These are phyloP conservation scores for Branchipolynoe longqiensis DNA, from an alignment of 2,888 invertebrate genomes.

Conservation along the genomic window DNA sequence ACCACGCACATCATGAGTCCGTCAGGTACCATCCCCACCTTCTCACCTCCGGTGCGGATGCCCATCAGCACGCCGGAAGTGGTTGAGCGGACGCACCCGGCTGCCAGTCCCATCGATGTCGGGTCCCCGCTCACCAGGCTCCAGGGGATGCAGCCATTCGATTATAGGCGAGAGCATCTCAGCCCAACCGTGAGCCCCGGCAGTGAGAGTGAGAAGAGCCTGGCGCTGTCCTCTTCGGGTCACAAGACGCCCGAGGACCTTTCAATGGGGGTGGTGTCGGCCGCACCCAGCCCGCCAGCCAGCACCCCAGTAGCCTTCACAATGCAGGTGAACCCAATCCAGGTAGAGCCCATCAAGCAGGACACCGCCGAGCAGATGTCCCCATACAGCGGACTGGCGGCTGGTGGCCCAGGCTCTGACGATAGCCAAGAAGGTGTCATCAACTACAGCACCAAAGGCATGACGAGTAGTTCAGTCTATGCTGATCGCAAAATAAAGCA, in stretches of 20 bases:
- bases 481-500: constrained; percentile 74
- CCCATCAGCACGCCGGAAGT: not conserved
- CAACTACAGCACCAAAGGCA: constrained; percentile 68
- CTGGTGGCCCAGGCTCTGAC: constrained; percentile 83
- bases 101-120: constrained; percentile 85
- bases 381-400: constrained; percentile 58
- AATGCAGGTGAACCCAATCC: constrained; percentile 18
- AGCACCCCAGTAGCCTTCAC: constrained; percentile 56
- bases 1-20: constrained; percentile 47
- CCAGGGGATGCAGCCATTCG: constrained; percentile 97
- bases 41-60: constrained; percentile 35
- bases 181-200: constrained; percentile 61
- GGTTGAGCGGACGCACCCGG: not conserved
- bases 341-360: constrained; percentile 2
- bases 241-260: constrained; percentile 64
- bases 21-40: constrained; percentile 6
- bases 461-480: constrained; percentile 57
- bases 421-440: constrained; percentile 66
- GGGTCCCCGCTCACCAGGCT: constrained; percentile 91
- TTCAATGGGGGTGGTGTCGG: constrained; percentile 38
- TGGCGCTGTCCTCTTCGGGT: constrained; percentile 34
- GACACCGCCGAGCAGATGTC: constrained; percentile 58
- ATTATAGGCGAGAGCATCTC: constrained; percentile 85
- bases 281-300: constrained; percentile 44
- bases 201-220: constrained; percentile 57